Evolutionary conservation across 2,888 invertebrate genomes (phyloP).

Genomic region (Chymomyza amoena): DNA sequence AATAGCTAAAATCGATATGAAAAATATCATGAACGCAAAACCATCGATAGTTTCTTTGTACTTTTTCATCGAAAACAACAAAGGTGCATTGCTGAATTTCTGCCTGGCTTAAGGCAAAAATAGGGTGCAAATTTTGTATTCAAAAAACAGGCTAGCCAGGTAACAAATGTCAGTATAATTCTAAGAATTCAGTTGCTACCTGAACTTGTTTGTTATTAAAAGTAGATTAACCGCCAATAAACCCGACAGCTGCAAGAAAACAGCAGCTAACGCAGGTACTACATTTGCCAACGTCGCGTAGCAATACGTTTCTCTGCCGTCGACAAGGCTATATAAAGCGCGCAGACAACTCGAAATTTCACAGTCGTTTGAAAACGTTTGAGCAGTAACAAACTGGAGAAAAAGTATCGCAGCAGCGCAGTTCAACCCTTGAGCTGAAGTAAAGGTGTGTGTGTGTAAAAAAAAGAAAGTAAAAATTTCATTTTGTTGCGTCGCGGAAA

Average conservation of each 20-base stretch:
- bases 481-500: slow-evolving; percentile 13
- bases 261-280: slow-evolving; percentile 20
- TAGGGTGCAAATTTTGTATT: slow-evolving; percentile 22
- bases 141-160: slow-evolving; percentile 10
- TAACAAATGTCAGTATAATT: not conserved
- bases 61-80: not conserved
- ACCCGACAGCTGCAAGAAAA: slow-evolving; percentile 5
- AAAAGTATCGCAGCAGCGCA: slow-evolving; percentile 30
- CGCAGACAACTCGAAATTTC: slow-evolving; percentile 4
- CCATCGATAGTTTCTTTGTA: not conserved
- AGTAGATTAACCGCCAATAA: not conserved
- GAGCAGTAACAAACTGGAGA: not conserved
- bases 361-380: slow-evolving; percentile 31
- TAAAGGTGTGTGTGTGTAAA: slow-evolving; percentile 54
- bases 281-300: slow-evolving; percentile 22
- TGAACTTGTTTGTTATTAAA: not conserved
- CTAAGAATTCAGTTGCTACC: not conserved
- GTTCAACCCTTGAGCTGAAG: slow-evolving; percentile 25
- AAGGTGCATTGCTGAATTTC: not conserved
- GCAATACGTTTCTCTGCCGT: slow-evolving; percentile 36
- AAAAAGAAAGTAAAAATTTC: slow-evolving; percentile 33
- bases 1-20: not conserved
- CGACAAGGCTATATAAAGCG: slow-evolving; percentile 36
- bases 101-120: slow-evolving; percentile 9
- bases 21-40: not conserved